These are phyloP conservation scores for Hiodon tergisus DNA, from an alignment of 2,113 vertebrate genomes.

Conservation along the genomic window DNA sequence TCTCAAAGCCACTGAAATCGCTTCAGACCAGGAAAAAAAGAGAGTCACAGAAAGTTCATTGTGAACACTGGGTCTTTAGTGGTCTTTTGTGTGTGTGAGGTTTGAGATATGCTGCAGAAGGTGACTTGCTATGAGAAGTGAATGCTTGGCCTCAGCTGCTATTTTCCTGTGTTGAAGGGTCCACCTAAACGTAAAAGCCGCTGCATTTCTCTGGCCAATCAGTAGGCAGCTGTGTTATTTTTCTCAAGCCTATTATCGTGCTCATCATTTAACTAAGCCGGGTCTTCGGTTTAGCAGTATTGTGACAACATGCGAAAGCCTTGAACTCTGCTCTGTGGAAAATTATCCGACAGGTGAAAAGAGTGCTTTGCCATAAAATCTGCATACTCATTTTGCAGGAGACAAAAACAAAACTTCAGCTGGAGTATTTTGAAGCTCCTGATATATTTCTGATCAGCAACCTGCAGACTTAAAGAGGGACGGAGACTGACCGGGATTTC, in stretches of 20 bases:
- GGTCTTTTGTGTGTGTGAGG: neutral
- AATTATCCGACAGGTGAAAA: no score
- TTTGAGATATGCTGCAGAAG: neutral
- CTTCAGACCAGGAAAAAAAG: no score
- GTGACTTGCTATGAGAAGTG: slow-evolving; percentile 27
- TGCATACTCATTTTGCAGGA: no score
- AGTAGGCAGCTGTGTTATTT: slow-evolving; percentile 4
- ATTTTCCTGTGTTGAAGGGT: neutral
- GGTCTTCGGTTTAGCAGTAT: neutral
- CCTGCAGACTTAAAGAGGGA: no score
- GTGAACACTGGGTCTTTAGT: neutral
- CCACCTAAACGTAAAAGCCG: slow-evolving; percentile 12
- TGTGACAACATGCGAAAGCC: no score
- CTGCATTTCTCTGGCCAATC: slow-evolving; percentile 18
- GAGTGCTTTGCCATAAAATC: slow-evolving; percentile 13
- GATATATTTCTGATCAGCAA: no score
- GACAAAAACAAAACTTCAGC: no score
- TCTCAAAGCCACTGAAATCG: no score
- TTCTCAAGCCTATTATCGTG: slow-evolving; percentile 16
- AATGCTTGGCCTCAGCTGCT: slow-evolving; percentile 25
- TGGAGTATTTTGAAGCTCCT: no score
- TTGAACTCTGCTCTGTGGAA: no score
- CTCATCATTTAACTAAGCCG: slow-evolving; percentile 4
- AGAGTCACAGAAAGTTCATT: no score
- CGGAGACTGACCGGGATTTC: no score